Percentiles rank a stretch among this genome's conserved stretches.
Conservation (phyloP, 2,888 invertebrate genomes). For the Mycogona germanica region DNA sequence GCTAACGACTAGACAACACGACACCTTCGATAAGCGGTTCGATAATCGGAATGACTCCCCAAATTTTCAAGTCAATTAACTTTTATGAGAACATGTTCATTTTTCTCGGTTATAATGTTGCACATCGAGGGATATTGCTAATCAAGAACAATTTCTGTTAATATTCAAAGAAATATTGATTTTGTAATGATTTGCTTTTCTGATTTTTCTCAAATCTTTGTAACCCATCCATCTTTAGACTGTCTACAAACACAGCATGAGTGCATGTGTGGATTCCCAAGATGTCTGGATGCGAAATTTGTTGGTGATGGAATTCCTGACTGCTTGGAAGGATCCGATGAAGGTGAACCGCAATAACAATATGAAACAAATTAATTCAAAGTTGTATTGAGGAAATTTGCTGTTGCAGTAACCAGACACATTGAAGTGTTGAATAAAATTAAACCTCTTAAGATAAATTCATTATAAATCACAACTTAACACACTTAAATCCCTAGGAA, state of each 20-base stretch:
- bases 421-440: background rate
- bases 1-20: background rate
- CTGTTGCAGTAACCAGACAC: background rate
- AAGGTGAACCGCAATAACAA: constrained; percentile 27
- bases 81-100: no score
- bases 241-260: constrained; percentile 35
- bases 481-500: background rate
- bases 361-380: background rate
- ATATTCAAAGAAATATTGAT: no score
- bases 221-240: constrained; percentile 27
- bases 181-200: no score
- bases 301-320: constrained; percentile 35
- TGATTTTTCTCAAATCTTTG: constrained; percentile 4
- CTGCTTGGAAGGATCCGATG: constrained; percentile 39
- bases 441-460: background rate
- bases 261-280: constrained; percentile 36
- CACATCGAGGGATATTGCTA: no score
- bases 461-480: background rate
- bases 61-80: no score
- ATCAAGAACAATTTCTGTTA: no score
- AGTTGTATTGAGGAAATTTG: background rate
- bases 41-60: no score
- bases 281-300: constrained; percentile 32
- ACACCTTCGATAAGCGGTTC: no score
- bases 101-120: background rate